Evolutionary conservation across 2,113 vertebrate species (phyloP), one percentile per base, ranked within the genome.

Genomic region (Bubo bubo): DNA sequence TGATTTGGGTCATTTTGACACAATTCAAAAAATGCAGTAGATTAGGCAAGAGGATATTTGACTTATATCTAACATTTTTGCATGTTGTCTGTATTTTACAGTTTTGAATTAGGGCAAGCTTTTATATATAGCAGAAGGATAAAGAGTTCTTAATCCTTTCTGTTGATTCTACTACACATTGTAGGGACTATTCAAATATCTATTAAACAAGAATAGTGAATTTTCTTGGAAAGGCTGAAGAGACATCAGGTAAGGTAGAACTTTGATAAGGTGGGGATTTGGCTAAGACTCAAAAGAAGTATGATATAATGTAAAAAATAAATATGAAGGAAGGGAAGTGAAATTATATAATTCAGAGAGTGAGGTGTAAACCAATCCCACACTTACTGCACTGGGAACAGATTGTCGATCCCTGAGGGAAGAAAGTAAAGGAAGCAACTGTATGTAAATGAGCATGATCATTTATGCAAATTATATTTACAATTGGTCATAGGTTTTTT

Each of bases 361-460:
- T 7, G 49, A 75, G 43, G 64, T 56, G 13, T 59, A 79, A 94
- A 3, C 60, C 60, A 79, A 64, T 81, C 62, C 43, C 43, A 77
- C 58, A 64, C 1, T 75, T 64, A 67, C 30, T 87, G 68, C 27
- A 53, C 39, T 73, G 37, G 58, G 77, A 97, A 94, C 95, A 97
- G 96, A 97, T 94, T 95, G 93, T 87, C 49, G 37, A 45, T 68
- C 94, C 91, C 83, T 58, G 72, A 95, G 80, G 93, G 89, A 76
- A 93, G 32, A n/a, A 90, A 86, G 62, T 17, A 88, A 73, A 88
- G 59, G 67, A 95, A 89, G 39, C 20, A 91, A 95, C 89, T 87
- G 20, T 87, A 95, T 94, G 91, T 49, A 96, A 91, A 97, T 89
- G 6, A 87, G 8, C 9, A 49, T 62, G 80, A 89, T 79, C 66